phyloP scores from a whole-genome alignment of 2,797 vertebrate species.

The Chanos chanos region DNA sequence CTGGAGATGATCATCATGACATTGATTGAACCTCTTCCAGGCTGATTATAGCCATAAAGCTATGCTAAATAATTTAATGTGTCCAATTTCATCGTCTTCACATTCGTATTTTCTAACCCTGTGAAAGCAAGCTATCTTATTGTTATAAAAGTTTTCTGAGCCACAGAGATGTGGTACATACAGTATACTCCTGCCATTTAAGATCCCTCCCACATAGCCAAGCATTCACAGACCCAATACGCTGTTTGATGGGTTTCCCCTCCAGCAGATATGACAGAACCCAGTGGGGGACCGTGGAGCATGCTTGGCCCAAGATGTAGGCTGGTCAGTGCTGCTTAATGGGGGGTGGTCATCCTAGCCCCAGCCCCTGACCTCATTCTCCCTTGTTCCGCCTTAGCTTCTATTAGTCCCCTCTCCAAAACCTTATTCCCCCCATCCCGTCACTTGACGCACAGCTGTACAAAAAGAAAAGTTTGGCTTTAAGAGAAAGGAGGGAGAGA shows the following conservation, averaged over 20 bases:
- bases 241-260: conserved; percentile 69
- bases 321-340: conserved; percentile 73
- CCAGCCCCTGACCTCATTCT: conserved; percentile 71
- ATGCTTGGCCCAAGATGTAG: conserved; percentile 74
- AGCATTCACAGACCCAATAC: conserved; percentile 58
- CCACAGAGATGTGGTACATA: no score
- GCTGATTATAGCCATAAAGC: no score
- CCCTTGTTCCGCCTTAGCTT: conserved; percentile 54
- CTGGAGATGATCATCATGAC: no score
- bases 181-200: no score
- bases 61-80: no score
- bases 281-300: conserved; percentile 73
- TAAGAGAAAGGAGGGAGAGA: conserved; percentile 61
- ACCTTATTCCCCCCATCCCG: conserved; percentile 38
- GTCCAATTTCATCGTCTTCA: no score
- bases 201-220: conserved; percentile 32
- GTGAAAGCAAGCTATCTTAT: no score
- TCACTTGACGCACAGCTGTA: conserved; percentile 71
- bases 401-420: conserved; percentile 65
- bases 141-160: no score
- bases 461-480: conserved; percentile 72
- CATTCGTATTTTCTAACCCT: no score
- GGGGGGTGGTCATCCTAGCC: conserved; percentile 61
- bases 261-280: conserved; percentile 74
- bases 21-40: no score